These are phyloP conservation scores for Macroteleia sp. DNA, from an alignment of 2,888 invertebrate species.

Conservation along the genomic window DNA sequence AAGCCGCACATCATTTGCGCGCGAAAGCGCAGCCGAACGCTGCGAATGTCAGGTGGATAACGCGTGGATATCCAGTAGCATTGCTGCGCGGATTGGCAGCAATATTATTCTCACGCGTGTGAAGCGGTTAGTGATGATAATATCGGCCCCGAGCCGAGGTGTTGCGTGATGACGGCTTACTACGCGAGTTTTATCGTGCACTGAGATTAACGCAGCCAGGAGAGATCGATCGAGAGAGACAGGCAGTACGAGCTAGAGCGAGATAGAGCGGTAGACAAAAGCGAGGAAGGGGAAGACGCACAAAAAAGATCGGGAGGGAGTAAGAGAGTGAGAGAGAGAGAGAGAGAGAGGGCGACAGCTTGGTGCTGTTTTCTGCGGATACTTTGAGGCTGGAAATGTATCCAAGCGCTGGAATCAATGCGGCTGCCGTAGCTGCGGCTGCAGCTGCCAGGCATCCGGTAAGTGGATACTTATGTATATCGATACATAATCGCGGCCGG, in stretches of 20 bases:
- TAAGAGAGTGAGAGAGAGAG: constrained; percentile 4
- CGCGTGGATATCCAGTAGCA: constrained; percentile 66
- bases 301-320: constrained; percentile 5
- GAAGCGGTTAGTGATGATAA: constrained; percentile 44
- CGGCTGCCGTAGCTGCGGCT: constrained; percentile 93
- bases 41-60: constrained; percentile 60
- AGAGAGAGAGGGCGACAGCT: constrained; percentile 23
- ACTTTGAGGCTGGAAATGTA: constrained; percentile 87
- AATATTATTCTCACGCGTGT: constrained; percentile 49
- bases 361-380: constrained; percentile 60
- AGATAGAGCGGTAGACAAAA: constrained; percentile 7
- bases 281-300: background rate
- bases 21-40: constrained; percentile 19
- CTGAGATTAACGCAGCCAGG: constrained; percentile 33
- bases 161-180: constrained; percentile 50
- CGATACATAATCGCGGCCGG: constrained; percentile 55
- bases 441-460: constrained; percentile 95
- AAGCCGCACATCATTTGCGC: constrained; percentile 31
- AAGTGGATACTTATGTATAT: constrained; percentile 82
- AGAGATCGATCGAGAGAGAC: constrained; percentile 6
- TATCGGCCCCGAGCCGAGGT: constrained; percentile 44
- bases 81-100: constrained; percentile 26
- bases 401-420: constrained; percentile 94
- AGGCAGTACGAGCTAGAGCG: background rate
- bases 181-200: constrained; percentile 48